Evolutionary conservation across 2,888 invertebrate genomes (phyloP), one percentile per base, ranked within the genome.

Genomic region (Trissolcus japonicus): DNA sequence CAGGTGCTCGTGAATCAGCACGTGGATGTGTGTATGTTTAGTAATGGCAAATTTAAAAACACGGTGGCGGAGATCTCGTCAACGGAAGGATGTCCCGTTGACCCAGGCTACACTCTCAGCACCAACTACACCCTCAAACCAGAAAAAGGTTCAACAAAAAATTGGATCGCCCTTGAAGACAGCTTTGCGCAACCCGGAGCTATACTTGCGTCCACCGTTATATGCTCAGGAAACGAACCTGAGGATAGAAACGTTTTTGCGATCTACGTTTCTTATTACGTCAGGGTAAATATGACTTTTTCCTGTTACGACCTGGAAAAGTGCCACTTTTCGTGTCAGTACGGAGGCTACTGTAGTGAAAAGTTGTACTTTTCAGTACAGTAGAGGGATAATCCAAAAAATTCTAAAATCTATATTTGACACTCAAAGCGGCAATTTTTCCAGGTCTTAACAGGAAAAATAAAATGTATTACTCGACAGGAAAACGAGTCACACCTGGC

Each of bases 11-110:
- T 96, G 68, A 94, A 96, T 2, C 96, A 97, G 86, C 95, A 96
- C 88, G 96, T 96, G 21, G 96, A 96, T 86, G 97, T 98, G 0
- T 96, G 96, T 89, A 96, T 98, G 95, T 96, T 97, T 90, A 97
- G 96, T 81, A 96, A 96, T 85, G 96, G 96, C 0, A 96, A 96
- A 90, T 97, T 97, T 90, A 96, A 97, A 90, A 97, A 96, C 88
- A 94, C 95, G n/a, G 96, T 97, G 0, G 96, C 95, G 1, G 85
- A 90, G 76, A 86, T 91, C 57, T 92, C 93, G 76, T 91, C 92
- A 73, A 92, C 91, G 76, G 92, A 93, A 0, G 91, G 91, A 72
- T 92, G 92, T 82, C 94, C 94, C 0, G 91, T 95, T 6, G 89
- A 91, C 43, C 93, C 95, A 0, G 93, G 94, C 0, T 91, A 92